phyloP scores from a whole-genome alignment of 2,113 vertebrate species.

The Diglossa brunneiventris region DNA sequence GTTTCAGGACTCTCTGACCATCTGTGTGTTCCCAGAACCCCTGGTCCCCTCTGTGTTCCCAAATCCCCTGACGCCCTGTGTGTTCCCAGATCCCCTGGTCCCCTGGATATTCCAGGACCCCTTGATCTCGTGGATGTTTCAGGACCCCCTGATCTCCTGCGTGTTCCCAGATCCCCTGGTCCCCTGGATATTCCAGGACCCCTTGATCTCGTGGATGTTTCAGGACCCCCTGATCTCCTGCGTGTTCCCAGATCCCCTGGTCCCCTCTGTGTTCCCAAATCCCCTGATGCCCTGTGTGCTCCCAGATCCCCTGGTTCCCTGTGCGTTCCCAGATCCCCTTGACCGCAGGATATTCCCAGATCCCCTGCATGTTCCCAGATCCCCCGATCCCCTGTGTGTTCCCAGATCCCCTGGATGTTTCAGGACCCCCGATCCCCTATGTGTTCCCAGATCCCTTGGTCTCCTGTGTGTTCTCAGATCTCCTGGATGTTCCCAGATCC shows the following conservation, averaged over 20 bases:
- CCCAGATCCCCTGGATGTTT: too few species aligned
- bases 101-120: too few species aligned
- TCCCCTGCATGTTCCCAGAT: neutral
- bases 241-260: neutral
- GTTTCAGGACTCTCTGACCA: neutral
- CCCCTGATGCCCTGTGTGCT: accelerated
- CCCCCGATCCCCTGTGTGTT: accelerated
- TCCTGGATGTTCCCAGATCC: neutral
- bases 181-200: too few species aligned
- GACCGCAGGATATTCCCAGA: neutral
- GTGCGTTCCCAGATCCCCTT: too few species aligned
- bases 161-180: too few species aligned
- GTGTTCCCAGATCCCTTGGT: neutral
- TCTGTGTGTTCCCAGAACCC: neutral
- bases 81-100: too few species aligned
- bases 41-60: neutral
- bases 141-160: too few species aligned
- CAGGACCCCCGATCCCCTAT: neutral
- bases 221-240: too few species aligned
- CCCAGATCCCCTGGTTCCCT: too few species aligned
- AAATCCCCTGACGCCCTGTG: neutral
- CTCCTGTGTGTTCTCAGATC: neutral
- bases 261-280: neutral
- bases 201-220: neutral
- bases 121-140: too few species aligned